Percentiles rank a stretch among this genome's conserved stretches.
Evolutionary conservation across 2,797 vertebrate genomes (phyloP).

Genomic region (Chelidonichthys spinosus): DNA sequence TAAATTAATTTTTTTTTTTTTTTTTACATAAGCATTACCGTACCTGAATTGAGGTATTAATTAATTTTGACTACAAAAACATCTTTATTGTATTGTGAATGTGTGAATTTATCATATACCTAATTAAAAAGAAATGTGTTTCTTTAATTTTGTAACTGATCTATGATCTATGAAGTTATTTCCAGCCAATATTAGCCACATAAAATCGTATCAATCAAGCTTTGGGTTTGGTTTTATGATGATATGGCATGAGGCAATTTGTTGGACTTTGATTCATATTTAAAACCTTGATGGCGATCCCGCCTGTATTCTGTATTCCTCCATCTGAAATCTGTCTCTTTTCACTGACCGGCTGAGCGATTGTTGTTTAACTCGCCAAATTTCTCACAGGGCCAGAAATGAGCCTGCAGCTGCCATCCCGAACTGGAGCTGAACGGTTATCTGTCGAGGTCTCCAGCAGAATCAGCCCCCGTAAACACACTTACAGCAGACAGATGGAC

Average conservation of each 20-base stretch:
- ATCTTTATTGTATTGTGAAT: too few relatives aligned
- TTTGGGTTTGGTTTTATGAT: neutral
- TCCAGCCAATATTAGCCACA: neutral
- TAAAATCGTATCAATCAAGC: neutral
- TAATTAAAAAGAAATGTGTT: too few relatives aligned
- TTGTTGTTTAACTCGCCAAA: neutral
- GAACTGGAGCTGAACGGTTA: neutral
- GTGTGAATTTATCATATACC: too few relatives aligned
- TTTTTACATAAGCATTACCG: too few relatives aligned
- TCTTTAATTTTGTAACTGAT: neutral
- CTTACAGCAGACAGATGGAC: conserved; percentile 28
- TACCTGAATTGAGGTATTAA: too few relatives aligned
- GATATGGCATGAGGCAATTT: neutral
- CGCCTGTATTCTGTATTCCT: neutral
- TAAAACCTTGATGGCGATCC: neutral
- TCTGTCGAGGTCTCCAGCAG: conserved; percentile 8
- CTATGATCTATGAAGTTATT: neutral
- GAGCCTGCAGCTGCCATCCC: conserved; percentile 33
- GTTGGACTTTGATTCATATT: neutral
- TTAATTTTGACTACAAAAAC: too few relatives aligned
- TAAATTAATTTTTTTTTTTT: neutral
- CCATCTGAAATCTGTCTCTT: neutral
- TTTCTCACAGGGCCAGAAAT: neutral
- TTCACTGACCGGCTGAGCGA: neutral
- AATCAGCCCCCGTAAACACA: conserved; percentile 6